phyloP scores from a whole-genome alignment of 2,888 invertebrate genomes.

The Melinaea marsaeus region DNA sequence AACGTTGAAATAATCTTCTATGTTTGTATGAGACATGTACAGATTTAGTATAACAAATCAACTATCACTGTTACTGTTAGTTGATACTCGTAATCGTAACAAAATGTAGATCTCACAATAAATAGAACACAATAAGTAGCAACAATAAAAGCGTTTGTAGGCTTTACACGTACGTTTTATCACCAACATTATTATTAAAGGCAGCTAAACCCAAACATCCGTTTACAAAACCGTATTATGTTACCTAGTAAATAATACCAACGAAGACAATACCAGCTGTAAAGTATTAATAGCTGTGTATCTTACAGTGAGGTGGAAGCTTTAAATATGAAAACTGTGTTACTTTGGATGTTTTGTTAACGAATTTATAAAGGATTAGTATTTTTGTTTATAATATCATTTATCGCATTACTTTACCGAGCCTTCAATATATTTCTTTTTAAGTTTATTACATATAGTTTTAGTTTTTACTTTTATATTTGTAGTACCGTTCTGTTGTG shows the following conservation, averaged over 20 bases:
- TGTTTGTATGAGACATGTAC: background rate
- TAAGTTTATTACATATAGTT: too few relatives aligned
- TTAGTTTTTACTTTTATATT: too few relatives aligned
- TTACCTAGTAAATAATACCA: constrained; percentile 26
- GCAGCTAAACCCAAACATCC: constrained; percentile 26
- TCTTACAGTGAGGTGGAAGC: constrained; percentile 15
- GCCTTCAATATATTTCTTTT: too few relatives aligned
- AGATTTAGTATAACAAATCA: background rate
- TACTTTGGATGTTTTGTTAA: too few relatives aligned
- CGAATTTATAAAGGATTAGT: too few relatives aligned
- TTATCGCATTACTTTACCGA: too few relatives aligned
- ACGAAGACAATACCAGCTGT: constrained; percentile 23
- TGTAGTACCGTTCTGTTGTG: too few relatives aligned
- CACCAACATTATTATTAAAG: constrained; percentile 27
- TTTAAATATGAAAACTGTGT: constrained; percentile 12
- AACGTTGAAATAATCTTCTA: background rate
- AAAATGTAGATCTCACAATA: constrained; percentile 14
- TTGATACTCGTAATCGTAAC: constrained; percentile 8
- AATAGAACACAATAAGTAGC: constrained; percentile 13
- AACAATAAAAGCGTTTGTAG: constrained; percentile 23
- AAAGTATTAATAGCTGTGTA: constrained; percentile 18
- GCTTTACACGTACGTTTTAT: constrained; percentile 29
- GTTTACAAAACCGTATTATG: constrained; percentile 27
- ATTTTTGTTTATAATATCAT: too few relatives aligned
- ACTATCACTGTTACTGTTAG: constrained; percentile 10